Evolutionary conservation across 2,113 vertebrate species (phyloP), one percentile per base, ranked within the genome.

Genomic region (Emydocephalus ijimae): DNA sequence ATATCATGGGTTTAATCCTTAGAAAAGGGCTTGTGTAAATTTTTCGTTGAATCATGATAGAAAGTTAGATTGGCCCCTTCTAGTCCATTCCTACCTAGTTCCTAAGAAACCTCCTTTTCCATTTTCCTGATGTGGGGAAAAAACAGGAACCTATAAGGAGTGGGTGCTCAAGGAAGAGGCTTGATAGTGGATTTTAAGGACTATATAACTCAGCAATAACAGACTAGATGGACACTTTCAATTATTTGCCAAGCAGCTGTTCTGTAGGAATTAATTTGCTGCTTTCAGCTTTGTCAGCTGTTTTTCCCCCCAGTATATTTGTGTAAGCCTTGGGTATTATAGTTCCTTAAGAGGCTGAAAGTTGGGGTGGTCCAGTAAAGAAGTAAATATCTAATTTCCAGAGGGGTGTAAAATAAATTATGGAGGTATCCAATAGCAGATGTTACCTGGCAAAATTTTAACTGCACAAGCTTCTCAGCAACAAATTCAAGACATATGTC

Each of bases 241-340:
- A 8, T 54, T 15, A 7, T 52, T 89, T 89, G 64, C 91, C 88
- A 92, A 54, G 64, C 91, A 92, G 87, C 88, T 89, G 64, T 92
- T 92, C 14, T 54, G 4, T 52, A 64, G 54, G 87, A 89, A 89
- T 89, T 81, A n/a, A 55, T 55, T 91, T 91, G 52, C 69, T 91
- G 34, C 29, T 89, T 89, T 45, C 34, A 91, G 74, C 85, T 92
- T 92, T 64, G 24, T 89, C 87, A 89, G 91, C 34, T 92, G 87
- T 39, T 56, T 18, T 5, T 4, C 5, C 20, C 24, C 10, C 9
- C 48, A 69, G 7, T 61, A 89, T 81, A 39, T n/a, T 89, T 74
- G 26, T 54, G 24, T 92, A 89, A 85, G 56, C 64, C 61, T 92
- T 57, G n/a, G 52, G 50, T 34, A 45, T 88, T 55, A 34, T 88